Conservation (phyloP, 2,888 invertebrate species). For the Stomorhina lunata region DNA sequence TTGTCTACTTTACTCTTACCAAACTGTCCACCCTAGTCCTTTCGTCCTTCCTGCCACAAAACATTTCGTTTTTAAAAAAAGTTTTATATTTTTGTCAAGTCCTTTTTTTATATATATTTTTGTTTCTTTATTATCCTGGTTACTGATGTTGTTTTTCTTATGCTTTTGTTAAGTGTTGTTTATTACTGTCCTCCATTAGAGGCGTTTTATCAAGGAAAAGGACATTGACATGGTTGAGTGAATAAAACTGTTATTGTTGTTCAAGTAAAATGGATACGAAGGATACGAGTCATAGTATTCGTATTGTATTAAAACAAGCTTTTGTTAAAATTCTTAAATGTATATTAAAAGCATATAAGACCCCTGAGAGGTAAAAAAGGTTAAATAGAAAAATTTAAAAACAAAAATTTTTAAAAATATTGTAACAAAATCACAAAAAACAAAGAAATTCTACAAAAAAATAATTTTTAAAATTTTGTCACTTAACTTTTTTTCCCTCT, state of each 20-base stretch:
- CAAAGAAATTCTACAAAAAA: no score
- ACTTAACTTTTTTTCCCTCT: no score
- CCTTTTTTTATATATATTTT: no score
- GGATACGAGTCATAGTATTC: background rate
- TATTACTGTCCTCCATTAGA: constrained; percentile 61
- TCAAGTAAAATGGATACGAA: background rate
- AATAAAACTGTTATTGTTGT: constrained; percentile 16
- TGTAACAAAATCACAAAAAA: no score
- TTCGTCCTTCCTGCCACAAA: no score
- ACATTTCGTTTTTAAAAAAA: no score
- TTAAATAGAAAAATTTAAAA: no score
- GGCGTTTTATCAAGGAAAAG: constrained; percentile 57
- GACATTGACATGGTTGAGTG: constrained; percentile 59
- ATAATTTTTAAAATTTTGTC: no score
- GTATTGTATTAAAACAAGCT: no score
- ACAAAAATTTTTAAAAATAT: no score
- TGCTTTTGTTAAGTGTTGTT: constrained; percentile 51
- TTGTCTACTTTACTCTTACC: constrained; percentile 1
- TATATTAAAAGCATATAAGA: background rate
- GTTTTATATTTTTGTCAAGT: background rate
- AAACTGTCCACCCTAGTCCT: constrained; percentile 12
- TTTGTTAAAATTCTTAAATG: no score
- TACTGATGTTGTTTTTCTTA: background rate
- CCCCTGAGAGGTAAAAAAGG: no score
- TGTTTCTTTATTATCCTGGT: constrained; percentile 17